Percentiles rank a stretch among this genome's conserved stretches.
Evolutionary conservation across 2,113 vertebrate genomes (phyloP).

Genomic region (Theristicus caerulescens): DNA sequence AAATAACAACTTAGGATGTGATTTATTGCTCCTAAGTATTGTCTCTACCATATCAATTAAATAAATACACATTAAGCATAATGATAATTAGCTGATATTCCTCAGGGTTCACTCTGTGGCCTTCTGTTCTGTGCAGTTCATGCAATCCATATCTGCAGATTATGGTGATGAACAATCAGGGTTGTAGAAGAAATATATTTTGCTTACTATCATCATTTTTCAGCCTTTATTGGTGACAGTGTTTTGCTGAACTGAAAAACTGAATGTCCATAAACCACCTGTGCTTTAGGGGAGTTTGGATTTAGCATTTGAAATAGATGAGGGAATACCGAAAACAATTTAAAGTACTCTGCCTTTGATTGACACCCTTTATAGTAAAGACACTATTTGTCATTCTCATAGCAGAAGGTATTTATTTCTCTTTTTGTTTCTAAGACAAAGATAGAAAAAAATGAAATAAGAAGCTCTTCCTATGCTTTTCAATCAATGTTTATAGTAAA

Average conservation of each 20-base stretch:
- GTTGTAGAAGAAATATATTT: not conserved
- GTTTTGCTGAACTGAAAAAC: not conserved
- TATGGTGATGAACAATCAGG: not conserved
- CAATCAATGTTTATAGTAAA: not conserved
- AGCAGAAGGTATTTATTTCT: not conserved
- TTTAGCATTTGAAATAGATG: not conserved
- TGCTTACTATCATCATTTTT: not conserved
- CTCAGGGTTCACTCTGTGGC: not conserved
- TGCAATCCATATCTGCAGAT: not conserved
- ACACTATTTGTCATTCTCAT: not conserved
- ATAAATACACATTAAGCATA: constrained; percentile 16
- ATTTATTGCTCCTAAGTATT: not conserved
- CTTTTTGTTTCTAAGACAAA: not conserved
- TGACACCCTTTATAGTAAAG: not conserved
- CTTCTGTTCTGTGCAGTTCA: constrained; percentile 9
- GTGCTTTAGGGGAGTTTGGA: not conserved
- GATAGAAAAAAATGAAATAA: not conserved
- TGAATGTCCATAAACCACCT: not conserved
- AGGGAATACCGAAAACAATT: not conserved
- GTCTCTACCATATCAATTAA: not conserved
- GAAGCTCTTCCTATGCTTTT: not conserved
- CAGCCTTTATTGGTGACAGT: not conserved
- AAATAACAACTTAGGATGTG: not conserved
- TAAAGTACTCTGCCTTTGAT: not conserved
- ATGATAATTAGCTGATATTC: not conserved